phyloP scores from a whole-genome alignment of 1,140 invertebrate species.

The Cotesia chilonis region DNA sequence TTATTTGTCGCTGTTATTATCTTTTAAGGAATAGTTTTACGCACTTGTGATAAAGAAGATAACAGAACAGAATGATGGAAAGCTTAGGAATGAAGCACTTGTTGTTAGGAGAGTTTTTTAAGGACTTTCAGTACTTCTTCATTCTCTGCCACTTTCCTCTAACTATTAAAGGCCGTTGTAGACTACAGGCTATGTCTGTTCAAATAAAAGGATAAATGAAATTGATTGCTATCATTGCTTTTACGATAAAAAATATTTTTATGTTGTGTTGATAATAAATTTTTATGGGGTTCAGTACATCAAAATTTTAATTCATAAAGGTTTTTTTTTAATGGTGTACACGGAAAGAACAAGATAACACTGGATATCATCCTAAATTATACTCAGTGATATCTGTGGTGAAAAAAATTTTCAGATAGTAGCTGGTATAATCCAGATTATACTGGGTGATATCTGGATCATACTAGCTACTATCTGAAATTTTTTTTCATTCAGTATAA shows the following conservation, averaged over 20 bases:
- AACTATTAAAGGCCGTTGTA: constrained; percentile 25
- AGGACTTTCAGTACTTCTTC: constrained; percentile 29
- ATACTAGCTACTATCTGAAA: no score
- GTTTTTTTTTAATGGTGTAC: no score
- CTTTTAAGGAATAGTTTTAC: neutral
- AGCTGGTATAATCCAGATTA: no score
- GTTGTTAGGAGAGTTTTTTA: constrained; percentile 27
- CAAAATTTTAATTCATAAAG: no score
- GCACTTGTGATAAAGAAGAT: constrained; percentile 33
- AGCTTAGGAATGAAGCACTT: constrained; percentile 12
- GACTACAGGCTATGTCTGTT: neutral
- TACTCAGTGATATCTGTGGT: no score
- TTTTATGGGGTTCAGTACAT: no score
- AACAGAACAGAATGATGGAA: constrained; percentile 24
- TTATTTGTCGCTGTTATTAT: neutral
- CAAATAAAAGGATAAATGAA: neutral
- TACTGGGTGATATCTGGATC: no score
- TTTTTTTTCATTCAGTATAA: no score
- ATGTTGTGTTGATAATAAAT: no score
- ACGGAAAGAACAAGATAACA: no score
- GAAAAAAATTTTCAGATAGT: no score
- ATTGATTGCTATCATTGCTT: neutral
- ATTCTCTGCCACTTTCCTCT: constrained; percentile 10
- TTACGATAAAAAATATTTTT: neutral
- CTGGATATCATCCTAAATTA: no score